Percentiles rank a stretch among this genome's conserved stretches.
phyloP scores from a whole-genome alignment of 1,140 invertebrate genomes.

The Diprion similis region DNA sequence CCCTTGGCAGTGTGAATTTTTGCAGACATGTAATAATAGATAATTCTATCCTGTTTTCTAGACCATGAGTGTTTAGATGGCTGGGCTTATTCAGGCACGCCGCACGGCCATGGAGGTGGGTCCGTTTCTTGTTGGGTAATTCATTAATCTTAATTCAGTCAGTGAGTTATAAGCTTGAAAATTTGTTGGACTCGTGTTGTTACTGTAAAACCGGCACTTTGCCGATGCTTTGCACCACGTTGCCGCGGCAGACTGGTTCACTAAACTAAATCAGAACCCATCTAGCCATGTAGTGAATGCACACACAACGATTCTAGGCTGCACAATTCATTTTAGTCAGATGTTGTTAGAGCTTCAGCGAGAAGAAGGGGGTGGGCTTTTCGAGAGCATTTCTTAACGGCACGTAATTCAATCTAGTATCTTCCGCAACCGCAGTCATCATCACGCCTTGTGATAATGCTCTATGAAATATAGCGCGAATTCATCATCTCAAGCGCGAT shows the following conservation, averaged over 20 bases:
- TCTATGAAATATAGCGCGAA: background rate
- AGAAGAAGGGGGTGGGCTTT: no score
- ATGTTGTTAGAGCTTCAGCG: background rate
- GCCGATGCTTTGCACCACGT: no score
- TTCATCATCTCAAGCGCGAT: background rate
- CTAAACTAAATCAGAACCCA: no score
- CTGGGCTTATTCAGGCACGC: no score
- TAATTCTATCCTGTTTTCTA: slow-evolving; percentile 1
- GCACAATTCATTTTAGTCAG: background rate
- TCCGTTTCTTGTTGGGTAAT: background rate
- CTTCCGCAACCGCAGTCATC: no score
- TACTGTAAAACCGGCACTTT: no score
- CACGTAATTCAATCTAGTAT: background rate
- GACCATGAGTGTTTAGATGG: no score
- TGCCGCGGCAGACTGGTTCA: no score
- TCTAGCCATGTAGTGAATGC: no score
- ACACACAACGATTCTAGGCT: no score
- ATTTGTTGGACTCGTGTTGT: background rate
- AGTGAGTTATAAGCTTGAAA: background rate
- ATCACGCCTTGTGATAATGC: background rate
- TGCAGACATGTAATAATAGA: background rate
- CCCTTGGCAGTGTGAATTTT: no score
- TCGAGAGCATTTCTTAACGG: background rate
- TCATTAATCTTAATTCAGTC: slow-evolving; percentile 3
- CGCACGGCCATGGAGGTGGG: background rate